A percentile compares a stretch with the other conserved stretches of the same genome.
Evolutionary conservation across 2,888 invertebrate genomes (phyloP).

Genomic region (Cheilosia urbana): DNA sequence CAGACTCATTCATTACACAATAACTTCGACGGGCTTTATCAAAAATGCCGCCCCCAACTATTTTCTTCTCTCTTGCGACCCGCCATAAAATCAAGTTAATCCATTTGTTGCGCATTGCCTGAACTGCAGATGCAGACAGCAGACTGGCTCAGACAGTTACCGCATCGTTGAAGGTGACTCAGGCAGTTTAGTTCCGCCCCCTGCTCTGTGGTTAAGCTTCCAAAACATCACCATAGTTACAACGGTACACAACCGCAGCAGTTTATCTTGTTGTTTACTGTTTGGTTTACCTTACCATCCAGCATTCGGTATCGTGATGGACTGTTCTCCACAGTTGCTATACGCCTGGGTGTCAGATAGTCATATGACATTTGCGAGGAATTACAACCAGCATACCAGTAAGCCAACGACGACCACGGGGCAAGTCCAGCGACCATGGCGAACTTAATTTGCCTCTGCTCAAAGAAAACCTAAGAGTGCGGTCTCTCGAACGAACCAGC

Average conservation of each 20-base stretch:
- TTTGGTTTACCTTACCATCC: not conserved
- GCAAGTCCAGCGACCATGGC: slow-evolving; percentile 52
- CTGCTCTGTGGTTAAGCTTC: not conserved
- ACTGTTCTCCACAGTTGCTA: slow-evolving; percentile 32
- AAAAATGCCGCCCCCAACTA: too few species aligned
- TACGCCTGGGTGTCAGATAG: slow-evolving; percentile 37
- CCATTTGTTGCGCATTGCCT: slow-evolving; percentile 15
- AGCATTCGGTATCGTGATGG: slow-evolving; percentile 46
- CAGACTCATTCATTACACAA: too few species aligned
- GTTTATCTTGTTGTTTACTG: slow-evolving; percentile 36
- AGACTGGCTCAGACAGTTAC: not conserved
- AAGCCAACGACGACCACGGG: not conserved
- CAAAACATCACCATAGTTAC: not conserved
- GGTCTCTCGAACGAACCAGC: slow-evolving; percentile 30
- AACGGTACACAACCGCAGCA: slow-evolving; percentile 23
- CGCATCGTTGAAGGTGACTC: slow-evolving; percentile 39
- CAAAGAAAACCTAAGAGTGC: slow-evolving; percentile 32
- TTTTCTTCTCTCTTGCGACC: not conserved
- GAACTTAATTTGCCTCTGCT: slow-evolving; percentile 58
- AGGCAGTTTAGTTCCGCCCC: not conserved
- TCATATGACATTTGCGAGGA: slow-evolving; percentile 59
- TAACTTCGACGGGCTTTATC: too few species aligned
- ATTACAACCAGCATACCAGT: slow-evolving; percentile 12
- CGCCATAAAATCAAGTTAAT: slow-evolving; percentile 12
- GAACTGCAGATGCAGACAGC: not conserved